Base-by-base conservation (phyloP, 1,140 invertebrate species). In the Sitodiplosis mosellana region DNA sequence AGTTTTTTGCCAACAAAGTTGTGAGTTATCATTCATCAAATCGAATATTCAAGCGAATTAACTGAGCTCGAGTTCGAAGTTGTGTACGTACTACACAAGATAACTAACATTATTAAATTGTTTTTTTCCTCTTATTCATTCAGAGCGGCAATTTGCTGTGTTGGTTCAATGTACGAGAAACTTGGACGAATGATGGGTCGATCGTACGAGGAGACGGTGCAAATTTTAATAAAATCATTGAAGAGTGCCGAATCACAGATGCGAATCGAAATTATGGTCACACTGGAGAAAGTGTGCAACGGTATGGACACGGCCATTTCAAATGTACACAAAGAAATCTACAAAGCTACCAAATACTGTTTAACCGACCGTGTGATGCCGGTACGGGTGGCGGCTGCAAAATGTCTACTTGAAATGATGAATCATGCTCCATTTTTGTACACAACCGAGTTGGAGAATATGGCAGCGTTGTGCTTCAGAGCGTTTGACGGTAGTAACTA, bases 161-260 rank as follows among this genome's bases (percentile, higher is more conserved):
- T 99, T 41, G 94, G 92, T 18, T 84, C 81, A 48, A 95, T 99
- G 88, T 99, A 98, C 67, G 89, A 97, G 65, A 93, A 89, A 64
- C 69, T 99, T 10, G 94, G 95, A 2, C 69, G 95, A 52, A 45
- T 45, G 43, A 45, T 45, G 43, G 43, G 43, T 33, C 27, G 10
- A 10, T 27, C 10, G 10, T 27, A 96, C 62, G 94, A 99, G 63
- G 94, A 99, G 61, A 97, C 94, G 2, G 88, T 97, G 11, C 80
- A 87, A 54, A 84, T 93, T 47, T 70, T 98, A 7, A 80, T 94
- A 42, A 88, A 91, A 53, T 89, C 87, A 5, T 68, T 97, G 42
- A 80, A 87, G 57, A 95, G 84, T 69, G 88, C 90, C 4, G 95
- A 99, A 70, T 97, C 93, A 1, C 91, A 94, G 64, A 87, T 83